These are phyloP conservation scores for Onychomys leucogaster DNA, from an alignment of 2,797 vertebrate genomes.

Conservation along the genomic window DNA sequence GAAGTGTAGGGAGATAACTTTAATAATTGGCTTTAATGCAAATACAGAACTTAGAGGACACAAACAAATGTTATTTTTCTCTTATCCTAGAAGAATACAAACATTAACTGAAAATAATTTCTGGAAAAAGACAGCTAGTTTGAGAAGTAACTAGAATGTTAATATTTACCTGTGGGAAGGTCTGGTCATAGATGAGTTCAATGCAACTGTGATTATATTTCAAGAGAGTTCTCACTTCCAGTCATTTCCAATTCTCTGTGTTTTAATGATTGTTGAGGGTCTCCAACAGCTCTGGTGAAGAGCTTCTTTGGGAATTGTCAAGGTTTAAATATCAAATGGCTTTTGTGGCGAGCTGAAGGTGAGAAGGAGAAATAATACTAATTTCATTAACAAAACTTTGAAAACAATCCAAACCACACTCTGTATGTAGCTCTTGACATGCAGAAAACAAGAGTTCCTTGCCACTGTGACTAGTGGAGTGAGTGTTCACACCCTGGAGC, in stretches of 20 bases:
- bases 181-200: neutral
- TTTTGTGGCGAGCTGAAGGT: neutral
- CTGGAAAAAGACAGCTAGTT: neutral
- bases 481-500: neutral
- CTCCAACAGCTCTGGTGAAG: neutral
- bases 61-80: constrained; percentile 3
- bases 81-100: neutral
- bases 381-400: neutral
- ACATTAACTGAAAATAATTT: constrained; percentile 35
- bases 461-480: neutral
- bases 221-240: neutral
- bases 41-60: neutral
- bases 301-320: neutral
- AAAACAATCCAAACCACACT: neutral
- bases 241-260: neutral
- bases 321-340: constrained; percentile 18
- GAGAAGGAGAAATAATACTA: neutral
- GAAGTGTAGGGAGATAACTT: neutral
- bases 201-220: neutral
- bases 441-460: neutral
- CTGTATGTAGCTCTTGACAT: neutral
- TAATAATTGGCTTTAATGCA: neutral
- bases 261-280: neutral
- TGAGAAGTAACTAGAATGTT: constrained; percentile 19
- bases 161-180: neutral